These are phyloP conservation scores for Periplaneta americana DNA, from an alignment of 1,140 invertebrate genomes.

Conservation along the genomic window DNA sequence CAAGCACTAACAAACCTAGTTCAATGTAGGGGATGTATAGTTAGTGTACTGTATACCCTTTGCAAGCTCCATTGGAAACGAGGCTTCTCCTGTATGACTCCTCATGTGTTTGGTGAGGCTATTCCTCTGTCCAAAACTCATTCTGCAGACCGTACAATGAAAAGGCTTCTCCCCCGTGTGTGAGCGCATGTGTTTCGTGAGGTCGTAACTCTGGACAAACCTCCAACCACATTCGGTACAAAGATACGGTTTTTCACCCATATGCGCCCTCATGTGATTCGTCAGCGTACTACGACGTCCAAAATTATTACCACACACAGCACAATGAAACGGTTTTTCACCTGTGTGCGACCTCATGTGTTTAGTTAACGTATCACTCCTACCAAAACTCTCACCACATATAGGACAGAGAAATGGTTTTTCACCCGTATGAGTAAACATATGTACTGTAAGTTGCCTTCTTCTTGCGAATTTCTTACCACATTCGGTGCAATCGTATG, in stretches of 20 bases:
- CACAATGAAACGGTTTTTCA: conserved; percentile 12
- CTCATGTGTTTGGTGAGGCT: background rate
- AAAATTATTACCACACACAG: background rate
- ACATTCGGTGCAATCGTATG: conserved; percentile 6
- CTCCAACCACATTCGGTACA: background rate
- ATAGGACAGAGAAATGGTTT: conserved; percentile 4
- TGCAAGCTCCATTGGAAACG: background rate
- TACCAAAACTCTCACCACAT: background rate
- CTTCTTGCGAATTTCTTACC: background rate
- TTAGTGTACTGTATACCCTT: background rate
- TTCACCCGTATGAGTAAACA: conserved; percentile 11
- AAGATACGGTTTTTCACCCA: conserved; percentile 8
- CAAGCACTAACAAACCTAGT: background rate
- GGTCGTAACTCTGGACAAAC: background rate
- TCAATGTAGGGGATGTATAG: background rate
- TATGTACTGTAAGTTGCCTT: background rate
- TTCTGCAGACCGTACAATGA: background rate
- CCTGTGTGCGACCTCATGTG: conserved; percentile 5
- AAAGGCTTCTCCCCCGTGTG: background rate
- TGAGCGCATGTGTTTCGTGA: conserved; percentile 4
- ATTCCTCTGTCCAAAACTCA: background rate
- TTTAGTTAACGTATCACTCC: background rate
- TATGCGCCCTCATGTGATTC: conserved; percentile 11
- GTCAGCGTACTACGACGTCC: background rate
- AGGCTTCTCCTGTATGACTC: background rate